phyloP scores from a whole-genome alignment of 2,888 invertebrate species.

The Ochlodes sylvanus region DNA sequence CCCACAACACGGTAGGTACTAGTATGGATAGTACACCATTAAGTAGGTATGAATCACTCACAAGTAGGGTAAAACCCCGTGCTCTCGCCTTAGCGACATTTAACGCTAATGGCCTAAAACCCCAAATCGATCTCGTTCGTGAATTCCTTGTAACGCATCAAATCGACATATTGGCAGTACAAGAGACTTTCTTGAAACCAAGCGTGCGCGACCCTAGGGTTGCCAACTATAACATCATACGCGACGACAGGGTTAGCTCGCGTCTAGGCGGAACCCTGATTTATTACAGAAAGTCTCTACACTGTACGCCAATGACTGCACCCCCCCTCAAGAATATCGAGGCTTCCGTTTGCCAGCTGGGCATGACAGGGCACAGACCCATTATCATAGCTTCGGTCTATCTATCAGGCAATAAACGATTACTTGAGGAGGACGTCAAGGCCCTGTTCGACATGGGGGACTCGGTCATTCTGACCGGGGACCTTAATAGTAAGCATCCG shows the following conservation, averaged over 20 bases:
- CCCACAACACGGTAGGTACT: too few species aligned
- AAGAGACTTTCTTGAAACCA: background rate
- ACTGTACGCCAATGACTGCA: constrained; percentile 22
- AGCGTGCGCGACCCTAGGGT: background rate
- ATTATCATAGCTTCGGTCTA: constrained; percentile 33
- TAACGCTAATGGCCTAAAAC: constrained; percentile 2
- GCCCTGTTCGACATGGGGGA: constrained; percentile 13
- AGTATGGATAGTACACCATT: too few species aligned
- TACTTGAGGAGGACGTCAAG: constrained; percentile 23
- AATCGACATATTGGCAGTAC: background rate
- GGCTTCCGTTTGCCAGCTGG: background rate
- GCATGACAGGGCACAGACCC: constrained; percentile 29
- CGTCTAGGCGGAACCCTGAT: constrained; percentile 9
- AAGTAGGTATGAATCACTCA: too few species aligned
- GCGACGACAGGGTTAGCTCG: background rate
- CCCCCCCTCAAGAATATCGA: constrained; percentile 20
- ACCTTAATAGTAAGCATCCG: constrained; percentile 31
- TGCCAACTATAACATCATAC: background rate
- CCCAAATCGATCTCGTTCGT: background rate
- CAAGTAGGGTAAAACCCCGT: background rate
- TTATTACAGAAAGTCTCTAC: constrained; percentile 22
- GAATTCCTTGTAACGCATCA: background rate
- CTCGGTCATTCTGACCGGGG: constrained; percentile 26
- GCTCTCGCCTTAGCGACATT: background rate
- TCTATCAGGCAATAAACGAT: background rate